Base-by-base conservation (phyloP, 2,888 invertebrate genomes). In the Ornithoptera alexandrae region DNA sequence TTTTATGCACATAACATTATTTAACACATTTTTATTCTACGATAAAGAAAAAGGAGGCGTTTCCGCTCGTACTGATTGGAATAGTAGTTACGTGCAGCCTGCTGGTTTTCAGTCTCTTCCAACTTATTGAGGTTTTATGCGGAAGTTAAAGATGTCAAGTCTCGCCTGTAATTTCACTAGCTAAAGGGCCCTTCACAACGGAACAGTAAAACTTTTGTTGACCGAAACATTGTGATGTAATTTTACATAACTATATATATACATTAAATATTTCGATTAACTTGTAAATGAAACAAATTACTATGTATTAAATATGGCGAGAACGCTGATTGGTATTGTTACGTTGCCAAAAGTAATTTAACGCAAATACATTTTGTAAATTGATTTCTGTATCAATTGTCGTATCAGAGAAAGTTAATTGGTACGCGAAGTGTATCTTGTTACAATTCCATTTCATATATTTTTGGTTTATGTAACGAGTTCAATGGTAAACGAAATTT, bases 351-450 rank as follows among this genome's bases (percentile, higher is more conserved):
- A 62, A 22, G 22, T 39, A 62, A 62, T 62, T 42, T 62, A 22
- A 64, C 15, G 50, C n/a, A 36, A 64, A 64, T 64, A 24, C 53
- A 56, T 53, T 56, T 39, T 39, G 4, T 53, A 56, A 56, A 30
- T 56, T 64, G 56, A n/a, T 56, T 56, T 56, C 18, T 30, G 36
- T 56, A 36, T 56, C 36, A 56, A 30, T 36, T 56, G 64, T 64
- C 36, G 53, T 53, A 50, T 24, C 8, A 20, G 64, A n/a, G 64
- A 64, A 64, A 64, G 64, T 56, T 20, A 20, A 62, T 30, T 60
- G 60, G 7, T n/a, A n/a, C 53, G n/a, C 53, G n/a, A 53, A 53
- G n/a, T 53, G 53, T 53, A 53, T 53, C 53, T 53, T 4, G n/a
- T 6, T 53, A 8, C 18, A 18, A n/a, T 53, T 53, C 18, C 18